Conservation (phyloP, 1,140 invertebrate species). For the Eciton burchellii region DNA sequence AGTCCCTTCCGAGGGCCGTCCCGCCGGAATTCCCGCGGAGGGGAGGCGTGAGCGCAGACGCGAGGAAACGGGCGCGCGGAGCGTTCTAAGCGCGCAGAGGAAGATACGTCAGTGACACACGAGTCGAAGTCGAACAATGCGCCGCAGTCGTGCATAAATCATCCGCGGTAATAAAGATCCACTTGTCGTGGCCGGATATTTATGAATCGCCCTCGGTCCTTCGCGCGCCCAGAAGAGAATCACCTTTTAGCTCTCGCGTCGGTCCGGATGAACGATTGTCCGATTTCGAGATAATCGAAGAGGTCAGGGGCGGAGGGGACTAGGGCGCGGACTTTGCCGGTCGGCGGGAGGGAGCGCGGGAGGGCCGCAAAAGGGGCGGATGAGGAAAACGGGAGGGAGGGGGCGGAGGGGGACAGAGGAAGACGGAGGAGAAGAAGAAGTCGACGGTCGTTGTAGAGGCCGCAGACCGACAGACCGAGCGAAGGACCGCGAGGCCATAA, state of each 20-base stretch:
- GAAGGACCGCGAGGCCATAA: conserved; percentile 83
- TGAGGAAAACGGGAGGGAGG: conserved; percentile 44
- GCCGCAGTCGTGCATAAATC: conserved; percentile 69
- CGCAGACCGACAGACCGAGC: conserved; percentile 76
- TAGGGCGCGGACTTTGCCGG: conserved; percentile 67
- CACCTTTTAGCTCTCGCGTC: conserved; percentile 71
- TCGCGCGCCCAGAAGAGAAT: conserved; percentile 70
- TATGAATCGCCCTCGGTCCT: conserved; percentile 75
- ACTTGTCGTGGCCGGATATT: conserved; percentile 75
- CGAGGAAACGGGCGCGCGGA: neutral
- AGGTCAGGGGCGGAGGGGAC: conserved; percentile 75
- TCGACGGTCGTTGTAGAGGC: conserved; percentile 73
- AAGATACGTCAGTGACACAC: conserved; percentile 68
- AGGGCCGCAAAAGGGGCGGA: conserved; percentile 45
- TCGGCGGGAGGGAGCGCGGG: conserved; percentile 9
- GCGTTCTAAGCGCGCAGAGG: conserved; percentile 47
- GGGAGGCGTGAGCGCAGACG: conserved; percentile 10
- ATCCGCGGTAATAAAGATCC: conserved; percentile 74
- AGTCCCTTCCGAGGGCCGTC: conserved; percentile 20
- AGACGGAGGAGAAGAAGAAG: conserved; percentile 58
- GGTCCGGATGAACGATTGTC: conserved; percentile 74
- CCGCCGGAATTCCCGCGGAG: conserved; percentile 17
- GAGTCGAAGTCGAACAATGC: conserved; percentile 70
- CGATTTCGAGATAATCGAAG: conserved; percentile 77
- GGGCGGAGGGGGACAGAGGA: conserved; percentile 33